A percentile compares a stretch with the other conserved stretches of the same genome.
phyloP scores from a whole-genome alignment of 1,140 invertebrate species.

The Calliopsis andreniformis region DNA sequence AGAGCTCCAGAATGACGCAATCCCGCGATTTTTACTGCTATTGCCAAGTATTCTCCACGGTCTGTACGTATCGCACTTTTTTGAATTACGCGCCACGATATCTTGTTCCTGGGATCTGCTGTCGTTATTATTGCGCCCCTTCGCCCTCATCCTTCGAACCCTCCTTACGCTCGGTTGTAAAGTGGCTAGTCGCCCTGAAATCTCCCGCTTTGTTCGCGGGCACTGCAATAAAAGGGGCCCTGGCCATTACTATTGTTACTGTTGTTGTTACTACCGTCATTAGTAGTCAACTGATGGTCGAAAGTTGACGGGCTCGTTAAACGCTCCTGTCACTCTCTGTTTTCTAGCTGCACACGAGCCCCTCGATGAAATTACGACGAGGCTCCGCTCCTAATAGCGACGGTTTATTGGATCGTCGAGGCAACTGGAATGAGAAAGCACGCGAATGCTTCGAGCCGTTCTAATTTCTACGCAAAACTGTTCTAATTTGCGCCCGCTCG shows the following conservation, averaged over 20 bases:
- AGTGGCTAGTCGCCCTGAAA: constrained; percentile 33
- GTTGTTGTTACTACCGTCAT: constrained; percentile 60
- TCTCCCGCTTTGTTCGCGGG: constrained; percentile 58
- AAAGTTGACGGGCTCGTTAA: constrained; percentile 48
- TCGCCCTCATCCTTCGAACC: constrained; percentile 12
- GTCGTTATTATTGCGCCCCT: constrained; percentile 26
- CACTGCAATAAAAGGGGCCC: constrained; percentile 58
- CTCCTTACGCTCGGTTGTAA: constrained; percentile 56
- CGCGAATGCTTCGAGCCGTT: not conserved
- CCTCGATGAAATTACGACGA: not conserved
- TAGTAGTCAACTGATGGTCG: constrained; percentile 51
- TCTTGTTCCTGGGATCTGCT: constrained; percentile 50
- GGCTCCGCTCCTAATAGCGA: too few species aligned
- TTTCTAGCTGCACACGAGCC: too few species aligned
- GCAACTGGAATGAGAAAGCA: not conserved
- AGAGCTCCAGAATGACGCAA: constrained; percentile 17
- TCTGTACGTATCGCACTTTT: constrained; percentile 55
- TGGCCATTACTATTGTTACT: constrained; percentile 63
- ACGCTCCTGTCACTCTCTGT: not conserved
- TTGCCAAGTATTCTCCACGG: constrained; percentile 12
- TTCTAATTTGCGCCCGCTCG: not conserved
- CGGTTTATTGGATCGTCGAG: not conserved
- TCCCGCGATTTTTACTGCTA: constrained; percentile 28
- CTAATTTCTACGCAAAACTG: not conserved
- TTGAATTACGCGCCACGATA: constrained; percentile 51